These are phyloP conservation scores for Leptothorax acervorum DNA, from an alignment of 2,888 invertebrate species.

Conservation along the genomic window DNA sequence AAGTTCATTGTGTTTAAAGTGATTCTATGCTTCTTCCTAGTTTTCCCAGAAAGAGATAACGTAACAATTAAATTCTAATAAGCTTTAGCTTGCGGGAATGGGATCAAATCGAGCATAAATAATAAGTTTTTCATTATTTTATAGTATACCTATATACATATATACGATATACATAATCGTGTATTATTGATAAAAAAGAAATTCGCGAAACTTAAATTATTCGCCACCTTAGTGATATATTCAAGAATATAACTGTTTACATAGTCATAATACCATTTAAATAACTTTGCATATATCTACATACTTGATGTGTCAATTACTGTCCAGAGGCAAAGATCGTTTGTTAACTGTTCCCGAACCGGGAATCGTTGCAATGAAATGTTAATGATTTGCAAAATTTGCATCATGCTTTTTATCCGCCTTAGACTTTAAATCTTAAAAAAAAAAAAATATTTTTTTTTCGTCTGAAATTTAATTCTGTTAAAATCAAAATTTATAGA, in stretches of 20 bases:
- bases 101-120: background rate
- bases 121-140: background rate
- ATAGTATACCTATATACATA: too few relatives aligned
- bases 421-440: background rate
- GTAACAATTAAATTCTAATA: background rate
- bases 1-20: background rate
- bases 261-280: conserved; percentile 9
- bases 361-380: background rate
- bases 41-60: background rate
- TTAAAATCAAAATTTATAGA: background rate
- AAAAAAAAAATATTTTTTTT: background rate
- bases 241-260: background rate
- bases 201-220: background rate
- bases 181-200: background rate
- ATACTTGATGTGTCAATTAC: background rate
- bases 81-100: background rate
- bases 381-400: background rate
- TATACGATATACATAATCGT: background rate
- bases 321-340: background rate
- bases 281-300: conserved; percentile 14
- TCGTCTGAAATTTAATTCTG: background rate
- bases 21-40: background rate
- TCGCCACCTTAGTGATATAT: background rate
- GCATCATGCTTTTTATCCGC: background rate
- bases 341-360: background rate